These are phyloP conservation scores for Bubo scandiacus DNA, from an alignment of 2,113 vertebrate species.

Conservation along the genomic window DNA sequence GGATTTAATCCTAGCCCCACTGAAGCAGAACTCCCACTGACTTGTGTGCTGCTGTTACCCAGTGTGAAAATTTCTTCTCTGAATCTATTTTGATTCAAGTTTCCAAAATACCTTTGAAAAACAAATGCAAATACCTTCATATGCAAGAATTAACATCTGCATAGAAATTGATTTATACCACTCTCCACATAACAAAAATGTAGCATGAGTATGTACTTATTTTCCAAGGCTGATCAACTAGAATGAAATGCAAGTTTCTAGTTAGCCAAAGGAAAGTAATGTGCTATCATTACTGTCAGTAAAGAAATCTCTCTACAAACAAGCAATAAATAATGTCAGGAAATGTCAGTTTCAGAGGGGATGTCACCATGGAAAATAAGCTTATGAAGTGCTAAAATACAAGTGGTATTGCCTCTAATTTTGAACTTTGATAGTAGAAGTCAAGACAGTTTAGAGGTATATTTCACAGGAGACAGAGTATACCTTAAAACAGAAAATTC, in stretches of 20 bases:
- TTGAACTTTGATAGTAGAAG: constrained; percentile 1
- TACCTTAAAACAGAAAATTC: neutral
- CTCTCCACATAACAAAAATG: neutral
- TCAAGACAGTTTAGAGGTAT: neutral
- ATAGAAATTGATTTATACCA: constrained; percentile 38
- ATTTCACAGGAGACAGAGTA: neutral
- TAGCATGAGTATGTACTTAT: neutral
- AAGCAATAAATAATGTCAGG: constrained; percentile 23
- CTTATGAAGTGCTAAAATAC: neutral
- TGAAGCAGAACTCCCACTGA: constrained; percentile 38
- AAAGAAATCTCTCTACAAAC: constrained; percentile 25
- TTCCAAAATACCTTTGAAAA: constrained; percentile 41
- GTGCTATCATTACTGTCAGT: neutral
- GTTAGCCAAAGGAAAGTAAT: constrained; percentile 7
- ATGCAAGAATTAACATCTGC: constrained; percentile 31
- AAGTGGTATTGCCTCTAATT: neutral
- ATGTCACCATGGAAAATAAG: constrained; percentile 34
- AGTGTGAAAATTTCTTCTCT: constrained; percentile 2
- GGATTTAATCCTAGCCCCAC: neutral
- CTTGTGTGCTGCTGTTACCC: neutral
- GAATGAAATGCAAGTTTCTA: constrained; percentile 15
- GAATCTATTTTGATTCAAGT: constrained; percentile 1
- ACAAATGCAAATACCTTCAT: constrained; percentile 41
- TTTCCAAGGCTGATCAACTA: constrained; percentile 12
- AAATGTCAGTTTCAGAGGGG: constrained; percentile 9